A percentile compares a stretch with the other conserved stretches of the same genome.
phyloP scores from a whole-genome alignment of 1,140 invertebrate species.

The Eumeta japonica region DNA sequence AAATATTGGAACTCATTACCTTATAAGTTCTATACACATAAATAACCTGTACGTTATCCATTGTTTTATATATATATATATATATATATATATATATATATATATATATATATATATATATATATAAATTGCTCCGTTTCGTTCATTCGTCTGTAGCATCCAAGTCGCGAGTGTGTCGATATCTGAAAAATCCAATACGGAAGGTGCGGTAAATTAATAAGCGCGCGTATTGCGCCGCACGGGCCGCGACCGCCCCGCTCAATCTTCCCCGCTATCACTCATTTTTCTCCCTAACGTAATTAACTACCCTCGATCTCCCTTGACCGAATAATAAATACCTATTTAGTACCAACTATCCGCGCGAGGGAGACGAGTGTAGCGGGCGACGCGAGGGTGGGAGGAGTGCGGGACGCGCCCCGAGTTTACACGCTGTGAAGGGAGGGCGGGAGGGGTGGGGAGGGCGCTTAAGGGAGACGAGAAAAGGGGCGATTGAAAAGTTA shows the following conservation, averaged over 20 bases:
- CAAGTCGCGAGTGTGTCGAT: not conserved
- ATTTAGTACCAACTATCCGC: slow-evolving; percentile 44
- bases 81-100: too few species aligned
- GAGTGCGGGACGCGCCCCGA: slow-evolving; percentile 24
- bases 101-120: too few species aligned
- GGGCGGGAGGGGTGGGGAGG: too few species aligned
- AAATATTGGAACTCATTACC: too few species aligned
- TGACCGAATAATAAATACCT: slow-evolving; percentile 52
- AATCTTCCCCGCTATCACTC: slow-evolving; percentile 17
- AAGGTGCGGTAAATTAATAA: not conserved
- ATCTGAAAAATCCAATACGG: not conserved
- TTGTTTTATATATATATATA: too few species aligned
- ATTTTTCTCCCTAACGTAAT: slow-evolving; percentile 49
- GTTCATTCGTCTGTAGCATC: not conserved
- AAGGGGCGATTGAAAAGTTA: too few species aligned
- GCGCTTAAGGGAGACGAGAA: too few species aligned
- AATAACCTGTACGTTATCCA: too few species aligned
- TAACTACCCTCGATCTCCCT: slow-evolving; percentile 39
- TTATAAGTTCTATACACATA: too few species aligned
- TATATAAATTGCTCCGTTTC: too few species aligned
- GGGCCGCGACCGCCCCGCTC: too few species aligned
- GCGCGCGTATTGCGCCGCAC: too few species aligned
- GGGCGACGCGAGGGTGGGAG: slow-evolving; percentile 22
- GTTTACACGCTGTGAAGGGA: slow-evolving; percentile 29
- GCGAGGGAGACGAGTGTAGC: slow-evolving; percentile 16